phyloP scores from a whole-genome alignment of 1,140 invertebrate species.

The Zaprionus tsacasi region DNA sequence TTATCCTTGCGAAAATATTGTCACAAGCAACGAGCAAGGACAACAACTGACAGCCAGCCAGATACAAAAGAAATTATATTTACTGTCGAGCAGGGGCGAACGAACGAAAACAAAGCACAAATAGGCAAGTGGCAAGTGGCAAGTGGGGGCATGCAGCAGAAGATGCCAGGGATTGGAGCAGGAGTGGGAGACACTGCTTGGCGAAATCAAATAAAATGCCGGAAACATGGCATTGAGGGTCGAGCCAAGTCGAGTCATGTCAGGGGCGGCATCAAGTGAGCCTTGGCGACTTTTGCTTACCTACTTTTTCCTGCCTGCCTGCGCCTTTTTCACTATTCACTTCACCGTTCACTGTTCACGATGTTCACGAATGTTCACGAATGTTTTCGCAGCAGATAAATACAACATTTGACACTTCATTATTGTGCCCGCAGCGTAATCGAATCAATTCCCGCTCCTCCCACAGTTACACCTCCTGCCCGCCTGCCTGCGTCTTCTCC shows the following conservation, averaged over 20 bases:
- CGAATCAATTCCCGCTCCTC: slow-evolving; percentile 77
- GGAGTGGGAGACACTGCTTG: slow-evolving; percentile 26
- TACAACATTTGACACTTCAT: slow-evolving; percentile 84
- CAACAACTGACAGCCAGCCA: slow-evolving; percentile 47
- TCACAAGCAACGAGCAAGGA: slow-evolving; percentile 64
- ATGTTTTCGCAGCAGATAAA: slow-evolving; percentile 82
- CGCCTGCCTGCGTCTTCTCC: background rate
- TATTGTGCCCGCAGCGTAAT: slow-evolving; percentile 83
- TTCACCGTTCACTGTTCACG: slow-evolving; percentile 18
- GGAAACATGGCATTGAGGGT: slow-evolving; percentile 70
- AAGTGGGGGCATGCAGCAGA: background rate
- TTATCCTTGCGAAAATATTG: slow-evolving; percentile 79
- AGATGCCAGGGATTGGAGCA: background rate
- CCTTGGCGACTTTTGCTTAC: slow-evolving; percentile 51
- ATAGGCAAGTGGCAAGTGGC: slow-evolving; percentile 40
- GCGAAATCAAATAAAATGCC: slow-evolving; percentile 78
- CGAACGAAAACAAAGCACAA: slow-evolving; percentile 64
- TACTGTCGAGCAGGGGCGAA: slow-evolving; percentile 37
- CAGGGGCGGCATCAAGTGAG: slow-evolving; percentile 32
- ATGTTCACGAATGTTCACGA: slow-evolving; percentile 42
- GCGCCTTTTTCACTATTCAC: slow-evolving; percentile 21
- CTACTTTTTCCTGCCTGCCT: slow-evolving; percentile 16
- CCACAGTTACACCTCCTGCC: slow-evolving; percentile 40
- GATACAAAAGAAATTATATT: slow-evolving; percentile 81
- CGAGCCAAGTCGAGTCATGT: slow-evolving; percentile 49